Conservation (phyloP, 2,797 vertebrate genomes). For the Muscicapa striata region DNA sequence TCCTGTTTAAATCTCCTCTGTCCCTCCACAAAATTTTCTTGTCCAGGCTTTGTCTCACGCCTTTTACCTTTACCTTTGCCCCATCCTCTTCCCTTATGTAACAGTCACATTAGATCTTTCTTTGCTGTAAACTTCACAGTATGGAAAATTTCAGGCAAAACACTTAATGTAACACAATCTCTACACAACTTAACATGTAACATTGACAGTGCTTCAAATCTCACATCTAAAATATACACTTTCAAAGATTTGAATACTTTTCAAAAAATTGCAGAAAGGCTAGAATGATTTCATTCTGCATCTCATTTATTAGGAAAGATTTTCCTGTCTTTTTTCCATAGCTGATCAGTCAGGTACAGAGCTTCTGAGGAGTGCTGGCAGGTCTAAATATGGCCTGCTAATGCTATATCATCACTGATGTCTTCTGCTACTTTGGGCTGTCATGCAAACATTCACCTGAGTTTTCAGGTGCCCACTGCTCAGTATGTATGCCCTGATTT, state of each 20-base stretch:
- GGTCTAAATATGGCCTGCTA: neutral
- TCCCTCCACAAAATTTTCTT: neutral
- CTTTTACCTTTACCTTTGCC: neutral
- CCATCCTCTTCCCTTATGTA: neutral
- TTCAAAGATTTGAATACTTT: neutral
- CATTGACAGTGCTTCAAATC: neutral
- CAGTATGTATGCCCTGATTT: neutral
- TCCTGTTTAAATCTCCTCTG: neutral
- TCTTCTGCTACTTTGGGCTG: neutral
- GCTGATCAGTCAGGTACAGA: neutral
- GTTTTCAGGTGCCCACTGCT: neutral
- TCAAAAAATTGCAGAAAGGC: neutral
- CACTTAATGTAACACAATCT: neutral
- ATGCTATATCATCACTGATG: neutral
- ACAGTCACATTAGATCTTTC: neutral
- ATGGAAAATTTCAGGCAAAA: neutral
- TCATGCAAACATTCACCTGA: accelerated
- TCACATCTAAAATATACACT: neutral
- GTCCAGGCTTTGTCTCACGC: neutral
- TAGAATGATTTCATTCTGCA: neutral
- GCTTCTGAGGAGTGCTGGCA: neutral
- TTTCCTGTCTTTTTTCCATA: neutral
- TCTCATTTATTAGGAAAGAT: neutral
- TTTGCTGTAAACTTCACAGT: neutral
- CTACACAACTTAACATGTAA: neutral